Base-by-base conservation (phyloP, 2,113 vertebrate genomes). In the Cyanoramphus novaezelandiae region DNA sequence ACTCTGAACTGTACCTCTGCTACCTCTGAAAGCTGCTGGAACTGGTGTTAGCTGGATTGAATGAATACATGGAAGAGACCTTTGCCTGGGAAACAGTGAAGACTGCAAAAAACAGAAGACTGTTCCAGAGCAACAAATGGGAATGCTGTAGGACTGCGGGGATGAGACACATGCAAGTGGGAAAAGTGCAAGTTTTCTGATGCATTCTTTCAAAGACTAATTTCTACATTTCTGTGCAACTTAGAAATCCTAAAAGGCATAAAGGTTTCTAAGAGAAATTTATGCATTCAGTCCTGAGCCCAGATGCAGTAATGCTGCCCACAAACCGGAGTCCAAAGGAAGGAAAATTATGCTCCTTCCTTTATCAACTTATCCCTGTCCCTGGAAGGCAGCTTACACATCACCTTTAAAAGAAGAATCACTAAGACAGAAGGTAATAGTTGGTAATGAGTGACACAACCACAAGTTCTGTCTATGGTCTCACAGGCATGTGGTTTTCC, bases 21-120 rank as follows among this genome's bases (percentile, higher is more conserved):
- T 11, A 52, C 39, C 24, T 46, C 63, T 53, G 44, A 76, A 71
- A 95, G 49, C 59, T 82, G 72, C n/a, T 53, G n/a, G n/a, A 69
- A 49, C 41, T 77, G 63, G 74, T 10, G 9, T 50, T 70, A 80
- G 43, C 78, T 65, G 46, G 53, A 12, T 24, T 67, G 53, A 76
- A 82, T n/a, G 39, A 82, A 72, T 19, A 52, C 0, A 0, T 5
- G 17, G 10, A 28, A 44, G 75, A 37, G 15, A 5, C 9, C 69
- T 63, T 29, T 2, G 7, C 33, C 49, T 74, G 68, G 39, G 50
- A 64, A 76, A 84, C 2, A 10, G 6, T 9, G 28, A 49, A 49
- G 15, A 55, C 25, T 37, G 41, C 35, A 15, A 41, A 41, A n/a
- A 64, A 17, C 24, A 62, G 39, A 50, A 44, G 20, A 12, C 17